Evolutionary conservation across 2,888 invertebrate species (phyloP).

Genomic region (Coenonympha arcania): DNA sequence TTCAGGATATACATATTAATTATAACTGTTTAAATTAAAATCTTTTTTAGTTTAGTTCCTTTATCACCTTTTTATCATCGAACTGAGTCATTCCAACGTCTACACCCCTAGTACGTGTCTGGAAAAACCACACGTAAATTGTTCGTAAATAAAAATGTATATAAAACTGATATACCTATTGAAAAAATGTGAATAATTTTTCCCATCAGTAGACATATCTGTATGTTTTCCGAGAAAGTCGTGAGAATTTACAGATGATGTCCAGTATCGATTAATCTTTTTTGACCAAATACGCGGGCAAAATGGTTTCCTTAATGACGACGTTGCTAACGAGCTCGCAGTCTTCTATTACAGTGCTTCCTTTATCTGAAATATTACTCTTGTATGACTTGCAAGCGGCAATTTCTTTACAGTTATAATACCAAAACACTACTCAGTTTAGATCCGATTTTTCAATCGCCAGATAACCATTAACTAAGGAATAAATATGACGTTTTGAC

Average conservation of each 20-base stretch:
- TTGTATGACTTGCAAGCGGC: neutral
- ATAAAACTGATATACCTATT: neutral
- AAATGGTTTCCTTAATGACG: conserved; percentile 37
- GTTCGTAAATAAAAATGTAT: too few species aligned
- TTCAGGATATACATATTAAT: too few species aligned
- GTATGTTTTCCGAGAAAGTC: conserved; percentile 56
- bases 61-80: too few species aligned
- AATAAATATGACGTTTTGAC: too few species aligned
- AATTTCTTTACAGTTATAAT: neutral
- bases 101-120: too few species aligned
- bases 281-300: conserved; percentile 69
- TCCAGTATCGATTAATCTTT: conserved; percentile 68
- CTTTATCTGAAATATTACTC: conserved; percentile 14
- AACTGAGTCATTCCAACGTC: too few species aligned
- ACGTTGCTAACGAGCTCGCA: conserved; percentile 24
- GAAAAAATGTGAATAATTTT: neutral
- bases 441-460: too few species aligned
- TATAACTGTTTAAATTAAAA: too few species aligned
- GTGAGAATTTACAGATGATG: conserved; percentile 66
- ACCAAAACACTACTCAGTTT: too few species aligned
- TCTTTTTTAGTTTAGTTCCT: too few species aligned
- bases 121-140: too few species aligned
- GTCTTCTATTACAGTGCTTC: conserved; percentile 37
- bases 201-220: conserved; percentile 39
- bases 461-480: too few species aligned